Evolutionary conservation across 2,888 invertebrate species (phyloP).

Genomic region (Siphonodentalium dalli): DNA sequence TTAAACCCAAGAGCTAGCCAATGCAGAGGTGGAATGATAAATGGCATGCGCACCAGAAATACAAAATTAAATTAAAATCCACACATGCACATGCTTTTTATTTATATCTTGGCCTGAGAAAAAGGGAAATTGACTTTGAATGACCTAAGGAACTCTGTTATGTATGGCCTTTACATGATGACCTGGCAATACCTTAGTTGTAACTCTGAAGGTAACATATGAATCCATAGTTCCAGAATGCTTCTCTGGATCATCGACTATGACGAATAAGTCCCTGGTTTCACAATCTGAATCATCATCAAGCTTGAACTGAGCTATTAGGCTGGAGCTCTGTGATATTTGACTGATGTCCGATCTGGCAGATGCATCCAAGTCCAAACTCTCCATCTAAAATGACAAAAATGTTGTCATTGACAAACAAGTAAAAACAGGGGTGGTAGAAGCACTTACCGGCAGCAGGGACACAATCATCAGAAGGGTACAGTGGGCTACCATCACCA

Average conservation of each 20-base stretch:
- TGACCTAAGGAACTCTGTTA: neutral
- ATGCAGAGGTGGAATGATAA: no score
- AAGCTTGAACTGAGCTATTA: constrained; percentile 52
- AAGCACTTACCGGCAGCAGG: neutral
- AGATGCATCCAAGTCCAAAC: constrained; percentile 56
- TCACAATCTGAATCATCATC: constrained; percentile 58
- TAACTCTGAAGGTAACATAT: constrained; percentile 75
- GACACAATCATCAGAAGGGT: no score
- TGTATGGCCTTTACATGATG: neutral
- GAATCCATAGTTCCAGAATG: constrained; percentile 77
- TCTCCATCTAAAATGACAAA: constrained; percentile 47
- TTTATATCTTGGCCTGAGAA: no score
- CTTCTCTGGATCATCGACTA: constrained; percentile 78
- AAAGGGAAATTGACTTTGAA: neutral
- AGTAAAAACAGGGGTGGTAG: neutral
- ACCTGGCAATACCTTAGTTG: constrained; percentile 73
- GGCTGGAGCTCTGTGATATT: constrained; percentile 56
- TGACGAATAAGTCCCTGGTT: constrained; percentile 71
- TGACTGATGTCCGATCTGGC: constrained; percentile 49
- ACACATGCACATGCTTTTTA: no score
- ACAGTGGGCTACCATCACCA: no score
- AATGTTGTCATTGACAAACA: neutral
- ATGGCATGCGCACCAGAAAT: no score
- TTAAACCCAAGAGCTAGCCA: no score
- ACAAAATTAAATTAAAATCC: no score